phyloP scores from a whole-genome alignment of 2,113 vertebrate species.

The Fregata magnificens region DNA sequence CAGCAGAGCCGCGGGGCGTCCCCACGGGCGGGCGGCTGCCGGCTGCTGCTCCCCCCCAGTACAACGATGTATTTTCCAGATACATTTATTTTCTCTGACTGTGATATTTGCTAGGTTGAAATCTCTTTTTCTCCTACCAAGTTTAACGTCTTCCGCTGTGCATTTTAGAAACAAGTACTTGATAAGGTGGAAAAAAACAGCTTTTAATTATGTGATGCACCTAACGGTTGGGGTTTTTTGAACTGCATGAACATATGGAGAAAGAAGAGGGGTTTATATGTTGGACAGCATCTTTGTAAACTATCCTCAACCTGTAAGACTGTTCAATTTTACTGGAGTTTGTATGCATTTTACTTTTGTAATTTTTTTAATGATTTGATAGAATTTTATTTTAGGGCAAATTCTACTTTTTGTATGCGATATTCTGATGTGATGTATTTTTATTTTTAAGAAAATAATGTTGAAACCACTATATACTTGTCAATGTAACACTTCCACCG shows the following conservation, averaged over 20 bases:
- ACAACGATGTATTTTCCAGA: background rate
- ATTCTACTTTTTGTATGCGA: constrained; percentile 70
- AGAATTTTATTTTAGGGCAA: constrained; percentile 72
- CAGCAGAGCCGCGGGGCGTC: background rate
- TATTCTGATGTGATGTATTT: constrained; percentile 47
- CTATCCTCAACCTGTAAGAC: constrained; percentile 21
- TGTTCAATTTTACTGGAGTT: constrained; percentile 58
- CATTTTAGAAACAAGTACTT: background rate
- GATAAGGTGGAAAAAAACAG: background rate
- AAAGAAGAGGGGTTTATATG: background rate
- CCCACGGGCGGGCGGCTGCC: accelerated
- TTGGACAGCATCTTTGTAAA: constrained; percentile 26
- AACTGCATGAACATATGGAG: background rate
- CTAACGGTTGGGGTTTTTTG: background rate
- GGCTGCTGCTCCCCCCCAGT: background rate
- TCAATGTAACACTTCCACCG: constrained; percentile 36
- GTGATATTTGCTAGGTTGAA: background rate
- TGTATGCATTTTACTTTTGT: constrained; percentile 72
- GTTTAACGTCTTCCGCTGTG: background rate
- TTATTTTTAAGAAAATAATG: constrained; percentile 63
- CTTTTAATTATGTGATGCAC: background rate
- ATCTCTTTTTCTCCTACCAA: background rate
- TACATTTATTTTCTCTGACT: background rate
- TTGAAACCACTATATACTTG: constrained; percentile 48
- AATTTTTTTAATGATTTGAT: constrained; percentile 65